Base-by-base conservation (phyloP, 1,140 invertebrate genomes). In the Coenobita brevimanus region DNA sequence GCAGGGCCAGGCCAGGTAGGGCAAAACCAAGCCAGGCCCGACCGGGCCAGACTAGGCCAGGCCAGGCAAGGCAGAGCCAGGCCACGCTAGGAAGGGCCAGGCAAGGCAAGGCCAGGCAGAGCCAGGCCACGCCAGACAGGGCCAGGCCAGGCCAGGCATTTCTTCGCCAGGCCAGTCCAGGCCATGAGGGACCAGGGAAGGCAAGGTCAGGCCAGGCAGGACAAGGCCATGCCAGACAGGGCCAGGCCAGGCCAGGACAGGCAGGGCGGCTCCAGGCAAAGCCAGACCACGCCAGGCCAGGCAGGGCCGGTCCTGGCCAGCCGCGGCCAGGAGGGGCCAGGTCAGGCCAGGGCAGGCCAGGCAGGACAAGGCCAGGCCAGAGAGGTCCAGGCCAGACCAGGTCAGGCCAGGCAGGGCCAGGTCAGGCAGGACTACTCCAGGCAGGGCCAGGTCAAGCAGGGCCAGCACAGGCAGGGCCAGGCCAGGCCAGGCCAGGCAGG, bases 41-140 rank as follows among this genome's bases (percentile, higher is more conserved):
- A 43, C 78, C 78, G 50, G 78, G 78, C 78, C 78, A 80, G 78
- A 36, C 78, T 43, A 80, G 78, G 78, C 78, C 78, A 80, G 78
- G n/a, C n/a, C n/a, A n/a, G n/a, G n/a, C n/a, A n/a, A n/a, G n/a
- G n/a, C n/a, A n/a, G n/a, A n/a, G n/a, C n/a, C n/a, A n/a, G n/a
- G n/a, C n/a, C n/a, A n/a, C n/a, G n/a, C n/a, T n/a, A n/a, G n/a
- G n/a, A n/a, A n/a, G n/a, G n/a, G n/a, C n/a, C n/a, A n/a, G n/a
- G n/a, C n/a, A n/a, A n/a, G n/a, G n/a, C n/a, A n/a, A n/a, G n/a
- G n/a, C n/a, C n/a, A n/a, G n/a, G n/a, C n/a, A n/a, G n/a, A n/a
- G n/a, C n/a, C n/a, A n/a, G n/a, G n/a, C n/a, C n/a, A n/a, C n/a
- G n/a, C n/a, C n/a, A n/a, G n/a, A n/a, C n/a, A n/a, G n/a, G n/a